These are phyloP conservation scores for Adelosebastes latens DNA, from an alignment of 2,797 vertebrate species.

Conservation along the genomic window DNA sequence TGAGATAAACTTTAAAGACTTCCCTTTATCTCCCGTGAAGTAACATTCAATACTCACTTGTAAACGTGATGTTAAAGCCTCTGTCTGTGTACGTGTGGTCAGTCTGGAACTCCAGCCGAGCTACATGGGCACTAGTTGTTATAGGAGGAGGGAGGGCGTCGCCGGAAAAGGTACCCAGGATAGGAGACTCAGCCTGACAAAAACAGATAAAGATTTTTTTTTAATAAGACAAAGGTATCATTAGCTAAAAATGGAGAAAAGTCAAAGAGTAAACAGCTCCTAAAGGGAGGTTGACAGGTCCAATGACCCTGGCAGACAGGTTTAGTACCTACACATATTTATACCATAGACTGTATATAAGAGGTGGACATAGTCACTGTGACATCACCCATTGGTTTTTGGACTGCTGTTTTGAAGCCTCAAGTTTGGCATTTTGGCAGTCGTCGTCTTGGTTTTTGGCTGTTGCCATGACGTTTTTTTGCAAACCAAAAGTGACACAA, in stretches of 20 bases:
- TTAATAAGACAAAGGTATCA: not conserved
- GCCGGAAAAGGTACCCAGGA: conserved; percentile 96
- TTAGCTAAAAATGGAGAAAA: not conserved
- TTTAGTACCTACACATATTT: not conserved
- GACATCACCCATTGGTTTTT: no score
- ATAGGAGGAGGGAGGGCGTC: conserved; percentile 93
- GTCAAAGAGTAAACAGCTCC: not conserved
- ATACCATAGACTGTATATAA: no score
- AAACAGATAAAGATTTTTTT: not conserved
- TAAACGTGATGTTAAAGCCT: conserved; percentile 99
- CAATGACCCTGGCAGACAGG: conserved; percentile 2
- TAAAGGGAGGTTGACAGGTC: not conserved
- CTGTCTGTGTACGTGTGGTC: conserved; percentile 97
- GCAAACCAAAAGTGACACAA: no score
- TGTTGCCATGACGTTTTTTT: no score
- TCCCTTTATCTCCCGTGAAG: not conserved
- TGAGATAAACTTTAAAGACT: conserved; percentile 31
- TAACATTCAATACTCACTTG: conserved; percentile 85
- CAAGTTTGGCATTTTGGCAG: no score
- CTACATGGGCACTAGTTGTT: conserved; percentile 94
- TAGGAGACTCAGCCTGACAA: conserved; percentile 89
- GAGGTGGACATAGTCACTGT: no score
- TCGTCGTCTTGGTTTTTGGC: no score
- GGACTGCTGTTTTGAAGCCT: no score
- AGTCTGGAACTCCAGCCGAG: conserved; percentile 96